Evolutionary conservation across 2,797 vertebrate species (phyloP).

Genomic region (Botia almorhae): DNA sequence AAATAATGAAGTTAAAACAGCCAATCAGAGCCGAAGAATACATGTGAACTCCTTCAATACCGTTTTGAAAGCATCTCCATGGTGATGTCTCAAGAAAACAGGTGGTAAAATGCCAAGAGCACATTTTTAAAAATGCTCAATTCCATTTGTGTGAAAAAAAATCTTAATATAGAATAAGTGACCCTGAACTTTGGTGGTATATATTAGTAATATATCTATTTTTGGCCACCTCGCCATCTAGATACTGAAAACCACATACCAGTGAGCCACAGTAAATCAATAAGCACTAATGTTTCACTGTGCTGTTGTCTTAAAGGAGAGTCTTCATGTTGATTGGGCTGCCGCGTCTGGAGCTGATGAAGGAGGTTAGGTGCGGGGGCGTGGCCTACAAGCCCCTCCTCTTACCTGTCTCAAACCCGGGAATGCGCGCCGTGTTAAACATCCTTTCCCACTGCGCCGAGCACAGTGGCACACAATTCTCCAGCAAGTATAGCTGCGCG

Average conservation of each 20-base stretch:
- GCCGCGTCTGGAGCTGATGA: slow-evolving; percentile 44
- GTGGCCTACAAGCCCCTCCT: slow-evolving; percentile 55
- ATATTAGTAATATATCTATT: neutral
- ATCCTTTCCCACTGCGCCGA: slow-evolving; percentile 98
- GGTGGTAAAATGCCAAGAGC: too few species aligned
- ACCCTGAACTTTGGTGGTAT: too few species aligned
- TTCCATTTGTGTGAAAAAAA: too few species aligned
- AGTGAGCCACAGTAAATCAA: neutral
- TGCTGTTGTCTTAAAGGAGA: slow-evolving; percentile 37
- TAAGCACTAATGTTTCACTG: neutral
- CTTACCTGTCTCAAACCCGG: slow-evolving; percentile 95
- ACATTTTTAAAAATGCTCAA: too few species aligned
- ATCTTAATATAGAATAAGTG: too few species aligned
- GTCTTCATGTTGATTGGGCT: slow-evolving; percentile 20
- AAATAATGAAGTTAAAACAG: too few species aligned
- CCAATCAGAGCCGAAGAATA: too few species aligned
- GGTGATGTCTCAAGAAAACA: too few species aligned
- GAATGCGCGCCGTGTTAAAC: slow-evolving; percentile 94
- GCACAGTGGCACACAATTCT: slow-evolving; percentile 93
- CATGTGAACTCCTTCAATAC: too few species aligned
- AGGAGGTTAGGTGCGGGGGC: slow-evolving; percentile 46
- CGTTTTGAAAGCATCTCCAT: too few species aligned
- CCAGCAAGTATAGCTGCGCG: slow-evolving; percentile 89
- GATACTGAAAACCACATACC: neutral
- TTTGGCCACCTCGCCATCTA: neutral